Conservation (phyloP, 2,888 invertebrate species). For the Dolomedes plantarius region DNA sequence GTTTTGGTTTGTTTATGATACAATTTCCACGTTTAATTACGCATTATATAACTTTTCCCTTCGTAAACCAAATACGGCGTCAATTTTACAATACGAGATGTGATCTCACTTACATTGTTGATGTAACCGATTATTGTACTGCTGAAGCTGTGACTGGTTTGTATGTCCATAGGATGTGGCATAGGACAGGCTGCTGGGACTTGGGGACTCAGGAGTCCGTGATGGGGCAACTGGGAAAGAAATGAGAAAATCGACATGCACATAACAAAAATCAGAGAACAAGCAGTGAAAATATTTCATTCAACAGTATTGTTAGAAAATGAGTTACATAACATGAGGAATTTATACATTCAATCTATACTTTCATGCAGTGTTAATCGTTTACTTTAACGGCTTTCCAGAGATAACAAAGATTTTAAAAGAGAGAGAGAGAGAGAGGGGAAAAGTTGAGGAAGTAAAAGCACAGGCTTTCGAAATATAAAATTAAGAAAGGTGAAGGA, state of each 20-base stretch:
- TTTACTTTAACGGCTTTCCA: too few relatives aligned
- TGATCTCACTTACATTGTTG: constrained; percentile 36
- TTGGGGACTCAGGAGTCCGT: constrained; percentile 63
- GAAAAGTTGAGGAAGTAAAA: too few relatives aligned
- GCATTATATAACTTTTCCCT: too few relatives aligned
- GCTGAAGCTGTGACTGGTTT: constrained; percentile 41
- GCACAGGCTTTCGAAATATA: too few relatives aligned
- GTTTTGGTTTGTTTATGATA: too few relatives aligned
- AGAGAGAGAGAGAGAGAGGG: too few relatives aligned
- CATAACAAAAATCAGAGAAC: constrained; percentile 7
- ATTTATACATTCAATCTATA: too few relatives aligned
- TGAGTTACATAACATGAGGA: too few relatives aligned
- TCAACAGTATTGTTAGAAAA: not conserved
- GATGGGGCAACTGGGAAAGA: constrained; percentile 54
- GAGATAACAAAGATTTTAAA: too few relatives aligned
- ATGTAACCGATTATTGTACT: constrained; percentile 56
- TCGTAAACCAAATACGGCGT: too few relatives aligned
- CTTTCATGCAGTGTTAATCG: too few relatives aligned
- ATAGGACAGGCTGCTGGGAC: constrained; percentile 57
- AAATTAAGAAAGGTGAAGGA: not conserved
- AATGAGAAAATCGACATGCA: constrained; percentile 8
- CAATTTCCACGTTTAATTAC: too few relatives aligned
- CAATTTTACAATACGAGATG: not conserved
- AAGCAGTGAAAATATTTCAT: not conserved
- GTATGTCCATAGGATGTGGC: constrained; percentile 49